phyloP scores from a whole-genome alignment of 2,797 vertebrate genomes.

The Chaunax sp. region DNA sequence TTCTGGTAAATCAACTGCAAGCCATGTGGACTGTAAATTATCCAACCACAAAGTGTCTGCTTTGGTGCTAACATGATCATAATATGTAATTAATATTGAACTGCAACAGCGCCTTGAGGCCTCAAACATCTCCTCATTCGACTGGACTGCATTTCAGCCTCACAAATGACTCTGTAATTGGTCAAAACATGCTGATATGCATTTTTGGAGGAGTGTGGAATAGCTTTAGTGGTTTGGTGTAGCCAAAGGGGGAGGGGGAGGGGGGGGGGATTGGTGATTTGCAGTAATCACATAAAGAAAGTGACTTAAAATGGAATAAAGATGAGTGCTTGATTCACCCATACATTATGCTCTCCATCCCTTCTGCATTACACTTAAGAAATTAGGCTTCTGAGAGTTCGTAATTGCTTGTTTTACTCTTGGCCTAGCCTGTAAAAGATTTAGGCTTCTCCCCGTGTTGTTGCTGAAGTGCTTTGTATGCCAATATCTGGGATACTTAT shows the following conservation, averaged over 20 bases:
- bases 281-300: constrained; percentile 74
- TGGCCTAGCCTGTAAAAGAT: constrained; percentile 69
- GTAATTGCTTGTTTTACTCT: constrained; percentile 72
- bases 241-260: constrained; percentile 31
- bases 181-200: constrained; percentile 75
- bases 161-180: constrained; percentile 63
- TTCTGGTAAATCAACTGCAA: constrained; percentile 64
- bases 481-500: constrained; percentile 61
- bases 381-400: constrained; percentile 72
- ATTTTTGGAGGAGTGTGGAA: constrained; percentile 56
- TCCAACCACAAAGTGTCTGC: constrained; percentile 69
- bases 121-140: constrained; percentile 53
- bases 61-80: constrained; percentile 59
- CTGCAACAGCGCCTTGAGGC: constrained; percentile 56
- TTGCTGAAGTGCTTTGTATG: constrained; percentile 48
- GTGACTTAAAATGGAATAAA: constrained; percentile 75
- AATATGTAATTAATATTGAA: constrained; percentile 74
- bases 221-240: constrained; percentile 73
- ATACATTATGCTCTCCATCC: constrained; percentile 51
- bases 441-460: constrained; percentile 50
- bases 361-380: constrained; percentile 58
- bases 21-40: constrained; percentile 53
- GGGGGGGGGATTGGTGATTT: constrained; percentile 55
- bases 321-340: constrained; percentile 70
- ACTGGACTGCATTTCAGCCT: constrained; percentile 51